These are phyloP conservation scores for Blennius ocellaris DNA, from an alignment of 2,113 vertebrate genomes.

Conservation along the genomic window DNA sequence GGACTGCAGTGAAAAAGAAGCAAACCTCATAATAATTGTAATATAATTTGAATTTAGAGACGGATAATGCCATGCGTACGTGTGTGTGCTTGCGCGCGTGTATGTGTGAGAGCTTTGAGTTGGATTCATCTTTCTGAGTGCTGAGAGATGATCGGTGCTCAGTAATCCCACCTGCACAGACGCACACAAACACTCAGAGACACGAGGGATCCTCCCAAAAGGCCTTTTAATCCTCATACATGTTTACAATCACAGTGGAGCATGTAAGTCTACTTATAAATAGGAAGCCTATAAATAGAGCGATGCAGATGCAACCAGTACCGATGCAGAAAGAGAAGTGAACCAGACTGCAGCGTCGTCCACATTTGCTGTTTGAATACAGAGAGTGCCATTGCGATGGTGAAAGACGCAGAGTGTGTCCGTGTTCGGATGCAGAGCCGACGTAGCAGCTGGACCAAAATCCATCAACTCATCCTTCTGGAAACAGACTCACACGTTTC, in stretches of 20 bases:
- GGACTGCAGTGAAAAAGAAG: neutral
- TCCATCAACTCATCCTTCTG: conserved; percentile 49
- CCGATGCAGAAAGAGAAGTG: neutral
- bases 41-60: neutral
- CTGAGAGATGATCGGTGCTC: conserved; percentile 55
- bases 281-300: conserved; percentile 29
- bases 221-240: conserved; percentile 52
- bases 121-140: conserved; percentile 64
- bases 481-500: conserved; percentile 34
- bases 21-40: conserved; percentile 13
- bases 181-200: conserved; percentile 3
- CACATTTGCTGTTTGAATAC: too few relatives aligned
- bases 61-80: neutral
- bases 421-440: conserved; percentile 18
- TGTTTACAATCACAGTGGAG: conserved; percentile 1
- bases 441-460: conserved; percentile 60
- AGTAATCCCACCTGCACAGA: conserved; percentile 65
- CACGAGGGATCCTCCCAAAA: conserved; percentile 20
- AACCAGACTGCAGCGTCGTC: too few relatives aligned
- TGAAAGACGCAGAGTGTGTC: too few relatives aligned
- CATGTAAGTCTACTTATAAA: neutral
- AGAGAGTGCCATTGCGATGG: too few relatives aligned
- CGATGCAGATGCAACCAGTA: neutral
- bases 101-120: conserved; percentile 30
- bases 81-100: conserved; percentile 16